Percentiles rank a stretch among this genome's conserved stretches.
These are phyloP conservation scores for Dipodomys ordii DNA, from an alignment of 2,113 vertebrate species.

Conservation along the genomic window DNA sequence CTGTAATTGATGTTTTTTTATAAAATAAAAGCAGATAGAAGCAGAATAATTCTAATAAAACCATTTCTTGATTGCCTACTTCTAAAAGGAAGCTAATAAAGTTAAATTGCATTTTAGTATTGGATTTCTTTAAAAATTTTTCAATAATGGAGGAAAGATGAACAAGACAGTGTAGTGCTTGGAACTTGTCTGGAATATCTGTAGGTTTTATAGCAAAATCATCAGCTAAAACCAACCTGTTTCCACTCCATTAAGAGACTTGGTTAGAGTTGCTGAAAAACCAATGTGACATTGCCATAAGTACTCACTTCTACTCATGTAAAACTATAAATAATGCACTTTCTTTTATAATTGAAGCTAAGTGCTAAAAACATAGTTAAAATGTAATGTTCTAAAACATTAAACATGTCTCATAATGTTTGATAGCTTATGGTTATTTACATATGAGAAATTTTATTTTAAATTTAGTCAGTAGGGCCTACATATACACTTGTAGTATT, in stretches of 20 bases:
- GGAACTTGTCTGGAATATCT: constrained; percentile 78
- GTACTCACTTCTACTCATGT: constrained; percentile 86
- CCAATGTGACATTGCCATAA: constrained; percentile 76
- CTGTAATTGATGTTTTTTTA: constrained; percentile 19
- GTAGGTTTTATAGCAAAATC: constrained; percentile 86
- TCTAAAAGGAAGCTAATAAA: constrained; percentile 1
- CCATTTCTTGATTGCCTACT: rapidly evolving
- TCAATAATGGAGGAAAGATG: constrained; percentile 78
- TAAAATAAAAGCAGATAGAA: constrained; percentile 34
- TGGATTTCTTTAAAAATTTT: constrained; percentile 70
- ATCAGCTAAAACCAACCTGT: constrained; percentile 89
- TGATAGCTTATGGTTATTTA: constrained; percentile 56
- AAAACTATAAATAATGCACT: constrained; percentile 90
- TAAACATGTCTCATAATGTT: constrained; percentile 79
- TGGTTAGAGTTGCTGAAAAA: constrained; percentile 86
- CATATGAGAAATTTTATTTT: constrained; percentile 28
- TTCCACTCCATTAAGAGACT: constrained; percentile 90
- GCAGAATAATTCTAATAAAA: constrained; percentile 39
- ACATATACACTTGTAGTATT: neutral
- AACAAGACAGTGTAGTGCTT: constrained; percentile 80
- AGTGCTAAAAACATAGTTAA: constrained; percentile 78
- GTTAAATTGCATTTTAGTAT: constrained; percentile 40
- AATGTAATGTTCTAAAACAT: constrained; percentile 81
- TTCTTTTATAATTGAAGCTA: constrained; percentile 87
- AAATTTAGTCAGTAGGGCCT: constrained; percentile 28